phyloP scores from a whole-genome alignment of 2,888 invertebrate genomes.

The Synanthedon myopaeformis region DNA sequence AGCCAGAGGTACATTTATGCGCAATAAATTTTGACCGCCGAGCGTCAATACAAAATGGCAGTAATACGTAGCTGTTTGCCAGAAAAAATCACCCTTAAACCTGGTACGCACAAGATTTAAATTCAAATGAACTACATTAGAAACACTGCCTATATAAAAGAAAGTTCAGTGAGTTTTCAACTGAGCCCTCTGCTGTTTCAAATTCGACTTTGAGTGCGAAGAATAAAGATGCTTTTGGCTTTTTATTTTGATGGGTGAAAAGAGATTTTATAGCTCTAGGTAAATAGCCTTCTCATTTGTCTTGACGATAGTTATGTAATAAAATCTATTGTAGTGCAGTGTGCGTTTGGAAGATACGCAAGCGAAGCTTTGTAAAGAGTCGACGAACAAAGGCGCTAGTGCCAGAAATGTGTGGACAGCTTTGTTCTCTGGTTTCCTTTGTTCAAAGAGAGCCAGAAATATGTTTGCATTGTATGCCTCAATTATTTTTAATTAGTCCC shows the following conservation, averaged over 20 bases:
- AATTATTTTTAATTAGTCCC: too few relatives aligned
- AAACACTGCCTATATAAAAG: constrained; percentile 52
- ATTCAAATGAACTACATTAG: constrained; percentile 11
- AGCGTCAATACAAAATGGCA: constrained; percentile 45
- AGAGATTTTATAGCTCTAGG: constrained; percentile 51
- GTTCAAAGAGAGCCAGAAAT: not conserved
- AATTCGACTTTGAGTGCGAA: constrained; percentile 32
- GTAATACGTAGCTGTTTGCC: constrained; percentile 21
- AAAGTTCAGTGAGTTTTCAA: constrained; percentile 54
- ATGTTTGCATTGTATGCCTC: not conserved
- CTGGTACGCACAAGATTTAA: constrained; percentile 6
- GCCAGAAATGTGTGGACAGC: not conserved
- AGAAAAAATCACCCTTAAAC: constrained; percentile 26
- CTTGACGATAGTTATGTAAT: constrained; percentile 53
- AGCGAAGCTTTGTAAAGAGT: not conserved
- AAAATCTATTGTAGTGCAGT: constrained; percentile 42
- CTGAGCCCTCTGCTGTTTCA: constrained; percentile 34
- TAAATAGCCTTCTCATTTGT: constrained; percentile 67
- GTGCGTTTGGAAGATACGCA: not conserved
- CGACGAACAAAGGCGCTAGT: not conserved
- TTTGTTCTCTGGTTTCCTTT: not conserved
- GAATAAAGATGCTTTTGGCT: not conserved
- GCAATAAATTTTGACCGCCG: constrained; percentile 69
- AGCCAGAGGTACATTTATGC: constrained; percentile 70
- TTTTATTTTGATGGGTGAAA: constrained; percentile 27